phyloP scores from a whole-genome alignment of 1,140 invertebrate genomes.

The Melanaphis sacchari region DNA sequence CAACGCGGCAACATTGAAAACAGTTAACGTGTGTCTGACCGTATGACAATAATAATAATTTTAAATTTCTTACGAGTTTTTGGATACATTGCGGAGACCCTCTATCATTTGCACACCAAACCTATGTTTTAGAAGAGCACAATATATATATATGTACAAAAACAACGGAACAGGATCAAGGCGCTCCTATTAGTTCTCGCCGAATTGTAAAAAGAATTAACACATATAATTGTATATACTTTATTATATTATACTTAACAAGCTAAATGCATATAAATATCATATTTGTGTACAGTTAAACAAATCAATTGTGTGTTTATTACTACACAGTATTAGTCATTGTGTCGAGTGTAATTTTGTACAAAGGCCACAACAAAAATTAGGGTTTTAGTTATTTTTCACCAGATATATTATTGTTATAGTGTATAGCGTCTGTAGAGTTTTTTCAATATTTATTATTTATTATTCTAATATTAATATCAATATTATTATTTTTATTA shows the following conservation, averaged over 20 bases:
- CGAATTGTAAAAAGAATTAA: background rate
- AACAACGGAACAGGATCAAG: background rate
- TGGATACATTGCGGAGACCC: constrained; percentile 32
- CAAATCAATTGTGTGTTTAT: background rate
- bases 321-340: constrained; percentile 16
- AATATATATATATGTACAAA: constrained; percentile 33
- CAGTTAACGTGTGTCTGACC: background rate
- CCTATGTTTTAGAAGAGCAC: constrained; percentile 45
- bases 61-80: constrained; percentile 25
- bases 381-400: constrained; percentile 32
- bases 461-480: background rate
- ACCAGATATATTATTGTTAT: background rate
- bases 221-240: constrained; percentile 7
- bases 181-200: background rate
- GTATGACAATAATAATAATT: background rate
- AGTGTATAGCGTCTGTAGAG: constrained; percentile 51
- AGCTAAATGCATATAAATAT: background rate
- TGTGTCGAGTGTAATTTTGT: constrained; percentile 23
- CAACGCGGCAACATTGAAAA: background rate
- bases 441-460: background rate
- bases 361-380: background rate
- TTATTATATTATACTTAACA: background rate
- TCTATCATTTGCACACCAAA: constrained; percentile 33
- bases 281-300: constrained; percentile 26
- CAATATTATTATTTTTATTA: background rate